phyloP scores from a whole-genome alignment of 92 coral and sea anemone species.

The Bergia sp. region DNA sequence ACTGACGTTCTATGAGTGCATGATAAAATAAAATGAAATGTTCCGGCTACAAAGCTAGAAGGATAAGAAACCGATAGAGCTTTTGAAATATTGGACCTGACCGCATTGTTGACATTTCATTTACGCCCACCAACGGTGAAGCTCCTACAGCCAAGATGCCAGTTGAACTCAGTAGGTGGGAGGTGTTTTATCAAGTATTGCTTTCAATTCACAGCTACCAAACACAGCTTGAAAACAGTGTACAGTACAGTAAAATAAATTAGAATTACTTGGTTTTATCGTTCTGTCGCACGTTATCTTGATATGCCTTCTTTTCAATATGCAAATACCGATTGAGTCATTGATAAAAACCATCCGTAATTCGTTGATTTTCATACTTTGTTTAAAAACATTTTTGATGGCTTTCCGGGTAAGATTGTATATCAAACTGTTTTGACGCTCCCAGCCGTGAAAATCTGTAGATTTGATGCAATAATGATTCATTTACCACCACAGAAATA shows the following conservation, averaged over 20 bases:
- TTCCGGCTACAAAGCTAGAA: neutral
- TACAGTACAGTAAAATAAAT: neutral
- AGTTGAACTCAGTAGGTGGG: neutral
- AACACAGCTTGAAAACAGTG: conserved; percentile 16
- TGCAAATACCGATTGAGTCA: neutral
- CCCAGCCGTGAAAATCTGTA: neutral
- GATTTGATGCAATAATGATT: conserved; percentile 6
- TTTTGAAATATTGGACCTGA: neutral
- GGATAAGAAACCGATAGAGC: neutral
- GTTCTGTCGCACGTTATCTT: neutral
- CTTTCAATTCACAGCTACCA: neutral
- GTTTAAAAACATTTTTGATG: neutral
- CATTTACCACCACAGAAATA: neutral
- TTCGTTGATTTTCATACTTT: neutral
- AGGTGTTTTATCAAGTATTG: conserved; percentile 1
- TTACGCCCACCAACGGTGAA: neutral
- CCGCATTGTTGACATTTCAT: neutral
- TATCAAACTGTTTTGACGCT: neutral
- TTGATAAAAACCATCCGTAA: neutral
- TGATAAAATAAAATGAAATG: neutral
- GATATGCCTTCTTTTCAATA: neutral
- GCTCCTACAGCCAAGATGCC: neutral
- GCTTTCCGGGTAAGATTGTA: neutral
- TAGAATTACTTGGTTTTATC: neutral
- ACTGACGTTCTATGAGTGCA: neutral